Conservation (phyloP, 2,888 invertebrate genomes). For the Drosophila stalkeri region DNA sequence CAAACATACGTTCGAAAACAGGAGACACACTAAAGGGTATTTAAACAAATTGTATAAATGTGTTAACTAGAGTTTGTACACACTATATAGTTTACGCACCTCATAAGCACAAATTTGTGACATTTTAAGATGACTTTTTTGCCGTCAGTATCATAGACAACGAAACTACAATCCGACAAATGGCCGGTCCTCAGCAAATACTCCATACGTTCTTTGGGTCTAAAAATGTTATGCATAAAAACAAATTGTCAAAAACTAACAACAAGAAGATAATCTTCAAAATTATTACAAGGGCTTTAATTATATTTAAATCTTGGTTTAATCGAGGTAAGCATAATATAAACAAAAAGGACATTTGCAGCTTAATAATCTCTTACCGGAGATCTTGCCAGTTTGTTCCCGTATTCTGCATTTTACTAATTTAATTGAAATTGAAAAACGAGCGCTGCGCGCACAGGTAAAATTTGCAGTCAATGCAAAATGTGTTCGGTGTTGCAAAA, state of each 20-base stretch:
- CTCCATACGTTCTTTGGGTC: constrained; percentile 51
- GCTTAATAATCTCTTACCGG: constrained; percentile 12
- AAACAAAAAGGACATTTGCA: no score
- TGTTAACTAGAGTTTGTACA: neutral
- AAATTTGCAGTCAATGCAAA: constrained; percentile 20
- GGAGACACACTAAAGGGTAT: constrained; percentile 38
- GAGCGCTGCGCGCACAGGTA: neutral
- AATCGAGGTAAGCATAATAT: neutral
- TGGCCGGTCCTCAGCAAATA: constrained; percentile 52
- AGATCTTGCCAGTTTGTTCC: constrained; percentile 42
- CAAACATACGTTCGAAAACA: constrained; percentile 63
- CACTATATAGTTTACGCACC: constrained; percentile 17
- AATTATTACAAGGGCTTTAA: neutral
- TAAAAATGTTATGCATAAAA: constrained; percentile 1
- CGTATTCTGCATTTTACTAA: constrained; percentile 28
- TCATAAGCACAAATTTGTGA: constrained; percentile 59
- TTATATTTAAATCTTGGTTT: neutral
- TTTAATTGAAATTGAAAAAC: neutral
- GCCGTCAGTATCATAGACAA: constrained; percentile 39
- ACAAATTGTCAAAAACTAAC: neutral
- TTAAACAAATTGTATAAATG: neutral
- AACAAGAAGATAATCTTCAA: neutral
- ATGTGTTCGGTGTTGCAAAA: constrained; percentile 32
- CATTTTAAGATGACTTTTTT: constrained; percentile 46
- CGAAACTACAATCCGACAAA: constrained; percentile 59